Evolutionary conservation across 2,113 vertebrate species (phyloP), one percentile per base, ranked within the genome.

Genomic region (Aythya baeri): DNA sequence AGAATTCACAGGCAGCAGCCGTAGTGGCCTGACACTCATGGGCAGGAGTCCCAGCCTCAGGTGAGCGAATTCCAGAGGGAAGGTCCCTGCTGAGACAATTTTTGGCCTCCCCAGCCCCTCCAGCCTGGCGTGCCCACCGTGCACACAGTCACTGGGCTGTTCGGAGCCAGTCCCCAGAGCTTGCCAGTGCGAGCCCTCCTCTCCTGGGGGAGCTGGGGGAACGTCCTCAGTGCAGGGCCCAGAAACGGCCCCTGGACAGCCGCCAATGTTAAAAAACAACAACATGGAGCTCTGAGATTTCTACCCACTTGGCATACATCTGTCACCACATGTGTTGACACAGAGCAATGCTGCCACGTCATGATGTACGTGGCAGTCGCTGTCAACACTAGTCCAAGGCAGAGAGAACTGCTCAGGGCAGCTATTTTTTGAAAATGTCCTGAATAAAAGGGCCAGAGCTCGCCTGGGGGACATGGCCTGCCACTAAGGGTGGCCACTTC

Each of bases 301-400:
- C 93, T 95, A 20, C 77, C 71, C 5, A 0, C 85, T 94, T 94
- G 89, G 88, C 94, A 95, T 75, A 91, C 74, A 86, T 97, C 91
- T 95, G 78, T 95, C 93, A 93, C 41, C 75, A 83, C 67, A 66
- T 71, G 86, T 88, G 89, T 82, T 93, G 93, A 94, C 91, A 94
- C 32, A 6, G 52, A 89, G 94, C 72, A 96, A 93, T 85, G 90
- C 89, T 93, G 86, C 92, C 77, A 85, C 12, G 13, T 95, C 95
- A 95, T 8, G 4, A 58, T 83, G 46, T 80, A 85, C 43, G 21
- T 93, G 93, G 90, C 86, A 86, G 73, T 78, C 4, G 5, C 86
- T 92, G 94, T 96, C 93, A 95, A 81, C 85, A 73, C 76, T 15
- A 61, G 58, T 32, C 57, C 79, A 26, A 88, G 71, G 66, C 88